Conservation (phyloP, 2,797 vertebrate genomes). For the Hypotaenidia philippensis region DNA sequence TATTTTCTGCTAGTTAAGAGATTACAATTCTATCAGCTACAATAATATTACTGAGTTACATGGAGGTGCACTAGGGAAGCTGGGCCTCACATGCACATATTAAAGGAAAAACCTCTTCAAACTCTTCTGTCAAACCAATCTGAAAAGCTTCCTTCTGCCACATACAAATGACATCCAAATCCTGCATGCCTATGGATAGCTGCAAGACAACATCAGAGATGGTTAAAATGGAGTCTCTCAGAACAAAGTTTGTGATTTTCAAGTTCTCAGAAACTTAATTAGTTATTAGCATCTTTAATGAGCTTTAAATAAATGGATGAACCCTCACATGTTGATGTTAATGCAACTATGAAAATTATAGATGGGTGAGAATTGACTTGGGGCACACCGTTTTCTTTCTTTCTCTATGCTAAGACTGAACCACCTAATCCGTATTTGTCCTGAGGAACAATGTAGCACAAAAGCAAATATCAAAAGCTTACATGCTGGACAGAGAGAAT, state of each 20-base stretch:
- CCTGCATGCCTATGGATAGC: not conserved
- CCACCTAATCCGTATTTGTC: not conserved
- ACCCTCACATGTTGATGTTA: not conserved
- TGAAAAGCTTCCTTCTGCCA: not conserved
- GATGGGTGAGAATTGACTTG: not conserved
- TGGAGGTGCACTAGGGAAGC: not conserved
- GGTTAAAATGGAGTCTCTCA: not conserved
- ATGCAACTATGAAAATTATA: not conserved
- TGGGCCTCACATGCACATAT: not conserved
- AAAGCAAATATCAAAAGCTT: not conserved
- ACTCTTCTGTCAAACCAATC: not conserved
- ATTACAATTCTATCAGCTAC: not conserved
- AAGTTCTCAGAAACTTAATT: not conserved
- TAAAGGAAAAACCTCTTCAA: not conserved
- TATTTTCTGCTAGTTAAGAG: not conserved
- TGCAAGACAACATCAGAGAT: not conserved
- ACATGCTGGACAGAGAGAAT: not conserved
- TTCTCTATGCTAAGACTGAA: not conserved
- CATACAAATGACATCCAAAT: not conserved
- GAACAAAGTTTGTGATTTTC: not conserved
- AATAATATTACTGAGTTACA: not conserved
- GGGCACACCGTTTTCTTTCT: not conserved
- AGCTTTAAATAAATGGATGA: not conserved
- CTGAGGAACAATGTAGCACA: not conserved
- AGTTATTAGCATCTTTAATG: not conserved